Evolutionary conservation across 2,888 invertebrate species (phyloP), one percentile per base, ranked within the genome.

Genomic region (Tachina grossa): DNA sequence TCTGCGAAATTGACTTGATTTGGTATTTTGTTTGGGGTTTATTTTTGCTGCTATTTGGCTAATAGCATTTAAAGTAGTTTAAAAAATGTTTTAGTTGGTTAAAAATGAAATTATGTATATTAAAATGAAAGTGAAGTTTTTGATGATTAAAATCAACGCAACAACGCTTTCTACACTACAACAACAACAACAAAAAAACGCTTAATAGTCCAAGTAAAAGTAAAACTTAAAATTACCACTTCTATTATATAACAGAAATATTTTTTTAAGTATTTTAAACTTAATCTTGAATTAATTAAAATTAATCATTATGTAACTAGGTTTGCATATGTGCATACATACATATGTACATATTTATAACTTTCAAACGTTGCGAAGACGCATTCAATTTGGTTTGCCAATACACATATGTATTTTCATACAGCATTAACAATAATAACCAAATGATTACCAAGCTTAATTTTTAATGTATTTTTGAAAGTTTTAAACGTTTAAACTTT

Each of bases 91-190:
- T 76, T 49, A 49, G 51, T 43, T 69, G 55, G 16, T 14, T 55
- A 9, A 65, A 63, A 82, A 76, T 16, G 31, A 65, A 80, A 57
- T 66, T 65, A 22, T 22, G 22, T 22, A 59, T 74, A 66, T 49
- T 43, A 51, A 81, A 81, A 74, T 61, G 47, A 83, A 83, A 83
- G 76, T 82, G 82, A 82, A 82, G 76, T 31, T 82, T 51, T 59
- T 63, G 47, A 19, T 66, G 31, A 65, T 57, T 55, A 8, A 41
- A 68, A 59, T 1, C 49, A 41, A 55, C 53, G 43, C 4, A 14
- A 41, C 4, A 14, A 41, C 9, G 61, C 74, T 63, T 49, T 74
- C 43, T 61, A 43, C 68, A 49, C 19, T 41, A 65, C 6, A 9
- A 51, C 22, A 75, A 55, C 1, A 31, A n/a, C 31, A 39, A 63